These are phyloP conservation scores for Aspidoscelis tigris DNA, from an alignment of 2,113 vertebrate genomes.

Conservation along the genomic window DNA sequence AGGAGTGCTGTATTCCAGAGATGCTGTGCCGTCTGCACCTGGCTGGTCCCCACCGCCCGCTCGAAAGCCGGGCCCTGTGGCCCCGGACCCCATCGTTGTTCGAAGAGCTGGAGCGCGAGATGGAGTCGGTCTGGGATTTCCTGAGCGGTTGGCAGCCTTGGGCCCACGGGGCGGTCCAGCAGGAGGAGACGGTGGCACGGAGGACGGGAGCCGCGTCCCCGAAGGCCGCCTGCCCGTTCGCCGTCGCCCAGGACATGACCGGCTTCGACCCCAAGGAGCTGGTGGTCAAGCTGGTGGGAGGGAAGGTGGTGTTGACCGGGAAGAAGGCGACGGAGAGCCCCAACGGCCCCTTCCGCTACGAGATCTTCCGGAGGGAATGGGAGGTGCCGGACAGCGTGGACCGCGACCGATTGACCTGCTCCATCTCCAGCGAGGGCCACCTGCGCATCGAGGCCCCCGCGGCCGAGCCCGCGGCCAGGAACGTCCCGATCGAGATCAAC, in stretches of 20 bases:
- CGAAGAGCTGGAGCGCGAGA: constrained; percentile 12
- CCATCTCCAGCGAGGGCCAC: constrained; percentile 40
- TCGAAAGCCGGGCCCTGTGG: constrained; percentile 9
- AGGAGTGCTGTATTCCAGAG: not conserved
- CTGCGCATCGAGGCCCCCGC: constrained; percentile 43
- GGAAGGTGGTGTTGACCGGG: constrained; percentile 50
- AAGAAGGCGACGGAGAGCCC: constrained; percentile 38
- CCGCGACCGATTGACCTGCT: constrained; percentile 41
- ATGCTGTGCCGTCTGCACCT: constrained; percentile 32
- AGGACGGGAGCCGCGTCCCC: not conserved
- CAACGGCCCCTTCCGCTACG: constrained; percentile 42
- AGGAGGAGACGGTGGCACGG: not conserved
- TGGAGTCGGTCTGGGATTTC: constrained; percentile 14
- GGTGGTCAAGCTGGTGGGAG: constrained; percentile 51
- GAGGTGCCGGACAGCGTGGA: constrained; percentile 46
- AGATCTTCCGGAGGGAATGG: constrained; percentile 54
- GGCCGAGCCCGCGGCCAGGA: not conserved
- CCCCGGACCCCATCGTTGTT: not conserved
- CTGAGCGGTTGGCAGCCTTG: not conserved
- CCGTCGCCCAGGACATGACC: constrained; percentile 41
- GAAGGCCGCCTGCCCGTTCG: not conserved
- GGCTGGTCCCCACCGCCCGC: not conserved
- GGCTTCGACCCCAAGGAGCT: constrained; percentile 44
- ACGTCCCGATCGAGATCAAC: constrained; percentile 10
- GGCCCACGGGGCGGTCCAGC: not conserved